Conservation (phyloP, 1,140 invertebrate genomes). For the Drepana arcuata region DNA sequence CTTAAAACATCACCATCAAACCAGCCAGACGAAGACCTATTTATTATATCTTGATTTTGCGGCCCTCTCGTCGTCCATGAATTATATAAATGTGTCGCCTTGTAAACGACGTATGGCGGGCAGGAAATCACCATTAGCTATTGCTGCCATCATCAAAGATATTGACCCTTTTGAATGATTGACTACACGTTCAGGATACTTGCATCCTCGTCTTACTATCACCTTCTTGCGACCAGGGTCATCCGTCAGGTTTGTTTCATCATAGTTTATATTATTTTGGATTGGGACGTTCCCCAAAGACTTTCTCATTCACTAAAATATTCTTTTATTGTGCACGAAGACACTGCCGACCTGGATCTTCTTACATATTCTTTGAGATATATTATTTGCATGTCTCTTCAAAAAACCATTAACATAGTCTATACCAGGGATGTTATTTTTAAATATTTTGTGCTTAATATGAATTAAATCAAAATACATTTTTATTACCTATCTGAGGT, state of each 20-base stretch:
- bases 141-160: conserved; percentile 37
- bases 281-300: background rate
- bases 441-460: too few relatives aligned
- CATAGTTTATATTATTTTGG: conserved; percentile 39
- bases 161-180: conserved; percentile 29
- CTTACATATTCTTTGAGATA: conserved; percentile 37
- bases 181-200: conserved; percentile 38
- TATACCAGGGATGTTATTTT: too few relatives aligned
- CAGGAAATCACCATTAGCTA: conserved; percentile 22
- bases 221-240: conserved; percentile 28
- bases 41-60: conserved; percentile 12
- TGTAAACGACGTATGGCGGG: conserved; percentile 4
- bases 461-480: too few relatives aligned
- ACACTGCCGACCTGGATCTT: conserved; percentile 21
- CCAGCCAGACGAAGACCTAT: conserved; percentile 20
- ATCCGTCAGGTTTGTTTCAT: conserved; percentile 39
- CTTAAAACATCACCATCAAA: conserved; percentile 36
- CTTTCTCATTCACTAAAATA: conserved; percentile 16
- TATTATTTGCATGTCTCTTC: too few relatives aligned
- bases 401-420: too few relatives aligned
- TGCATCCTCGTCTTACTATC: conserved; percentile 26
- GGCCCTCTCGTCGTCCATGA: conserved; percentile 22
- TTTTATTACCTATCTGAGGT: too few relatives aligned
- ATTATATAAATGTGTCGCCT: conserved; percentile 4
- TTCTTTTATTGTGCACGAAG: conserved; percentile 8